A percentile compares a stretch with the other conserved stretches of the same genome.
Evolutionary conservation across 2,888 invertebrate species (phyloP).

Genomic region (Drosophila mimica): DNA sequence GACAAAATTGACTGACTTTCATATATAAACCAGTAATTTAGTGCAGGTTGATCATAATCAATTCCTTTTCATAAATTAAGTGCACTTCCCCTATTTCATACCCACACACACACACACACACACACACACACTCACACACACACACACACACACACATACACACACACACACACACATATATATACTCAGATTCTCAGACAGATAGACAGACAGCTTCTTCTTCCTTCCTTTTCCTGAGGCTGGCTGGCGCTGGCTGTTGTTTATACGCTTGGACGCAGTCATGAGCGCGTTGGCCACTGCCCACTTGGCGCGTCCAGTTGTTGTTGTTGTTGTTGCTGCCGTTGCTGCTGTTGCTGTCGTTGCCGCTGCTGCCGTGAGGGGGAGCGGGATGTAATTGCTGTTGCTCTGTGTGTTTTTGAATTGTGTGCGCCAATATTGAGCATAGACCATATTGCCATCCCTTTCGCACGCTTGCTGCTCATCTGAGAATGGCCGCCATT

Average conservation of each 20-base stretch:
- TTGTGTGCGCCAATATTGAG: constrained; percentile 51
- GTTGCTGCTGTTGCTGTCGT: constrained; percentile 12
- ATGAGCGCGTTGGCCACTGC: constrained; percentile 82
- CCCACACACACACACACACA: not conserved
- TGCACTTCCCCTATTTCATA: constrained; percentile 35
- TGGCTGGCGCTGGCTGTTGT: constrained; percentile 49
- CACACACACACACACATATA: too few species aligned
- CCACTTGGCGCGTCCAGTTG: constrained; percentile 55
- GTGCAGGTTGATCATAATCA: constrained; percentile 28
- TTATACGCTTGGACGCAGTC: constrained; percentile 76
- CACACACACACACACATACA: not conserved
- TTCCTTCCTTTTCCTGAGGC: constrained; percentile 51
- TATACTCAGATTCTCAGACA: not conserved
- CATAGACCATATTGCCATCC: constrained; percentile 38
- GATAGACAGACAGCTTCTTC: constrained; percentile 14
- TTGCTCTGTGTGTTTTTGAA: constrained; percentile 24
- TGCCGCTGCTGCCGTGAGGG: constrained; percentile 33
- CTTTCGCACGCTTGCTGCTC: constrained; percentile 41
- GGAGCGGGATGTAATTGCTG: constrained; percentile 67
- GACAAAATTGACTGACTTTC: not conserved
- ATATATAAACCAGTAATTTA: not conserved
- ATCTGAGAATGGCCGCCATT: constrained; percentile 74
- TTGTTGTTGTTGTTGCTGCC: constrained; percentile 22
- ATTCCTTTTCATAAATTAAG: constrained; percentile 50
- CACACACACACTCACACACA: too few species aligned